These are phyloP conservation scores for Tethea ocularis DNA, from an alignment of 2,888 invertebrate species.

Conservation along the genomic window DNA sequence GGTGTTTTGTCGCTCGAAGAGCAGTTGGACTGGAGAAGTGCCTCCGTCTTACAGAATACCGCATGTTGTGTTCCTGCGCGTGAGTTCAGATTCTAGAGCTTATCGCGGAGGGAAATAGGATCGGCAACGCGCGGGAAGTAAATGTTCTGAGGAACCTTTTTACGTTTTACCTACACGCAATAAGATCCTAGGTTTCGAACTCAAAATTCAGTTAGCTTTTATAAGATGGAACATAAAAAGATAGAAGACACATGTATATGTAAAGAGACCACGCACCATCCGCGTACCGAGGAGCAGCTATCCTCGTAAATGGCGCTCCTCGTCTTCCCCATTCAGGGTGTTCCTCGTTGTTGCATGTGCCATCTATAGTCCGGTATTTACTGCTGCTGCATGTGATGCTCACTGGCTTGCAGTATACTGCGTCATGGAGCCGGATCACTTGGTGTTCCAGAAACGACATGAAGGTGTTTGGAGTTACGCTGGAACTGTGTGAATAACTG, in stretches of 20 bases:
- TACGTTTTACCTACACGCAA: too few relatives aligned
- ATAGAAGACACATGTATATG: neutral
- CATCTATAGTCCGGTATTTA: conserved; percentile 89
- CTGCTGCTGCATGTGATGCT: conserved; percentile 46
- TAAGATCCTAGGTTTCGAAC: too few relatives aligned
- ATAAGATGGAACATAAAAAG: too few relatives aligned
- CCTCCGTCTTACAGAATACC: too few relatives aligned
- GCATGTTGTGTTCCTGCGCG: too few relatives aligned
- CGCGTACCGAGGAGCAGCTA: conserved; percentile 84
- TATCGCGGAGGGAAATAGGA: too few relatives aligned
- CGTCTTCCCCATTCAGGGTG: conserved; percentile 87
- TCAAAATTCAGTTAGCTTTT: too few relatives aligned
- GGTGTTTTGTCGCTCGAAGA: too few relatives aligned
- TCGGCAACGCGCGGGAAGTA: too few relatives aligned
- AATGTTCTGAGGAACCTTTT: too few relatives aligned
- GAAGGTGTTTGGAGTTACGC: conserved; percentile 76
- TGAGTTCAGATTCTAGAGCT: too few relatives aligned
- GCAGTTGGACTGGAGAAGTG: too few relatives aligned
- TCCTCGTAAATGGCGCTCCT: conserved; percentile 82
- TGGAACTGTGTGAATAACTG: conserved; percentile 37
- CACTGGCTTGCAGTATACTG: conserved; percentile 56
- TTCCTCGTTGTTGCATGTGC: conserved; percentile 90
- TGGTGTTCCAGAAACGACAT: conserved; percentile 72
- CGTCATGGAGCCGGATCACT: conserved; percentile 55
- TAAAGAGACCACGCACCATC: conserved; percentile 74